Conservation (phyloP, 2,113 vertebrate species). For the Cairina moschata region DNA sequence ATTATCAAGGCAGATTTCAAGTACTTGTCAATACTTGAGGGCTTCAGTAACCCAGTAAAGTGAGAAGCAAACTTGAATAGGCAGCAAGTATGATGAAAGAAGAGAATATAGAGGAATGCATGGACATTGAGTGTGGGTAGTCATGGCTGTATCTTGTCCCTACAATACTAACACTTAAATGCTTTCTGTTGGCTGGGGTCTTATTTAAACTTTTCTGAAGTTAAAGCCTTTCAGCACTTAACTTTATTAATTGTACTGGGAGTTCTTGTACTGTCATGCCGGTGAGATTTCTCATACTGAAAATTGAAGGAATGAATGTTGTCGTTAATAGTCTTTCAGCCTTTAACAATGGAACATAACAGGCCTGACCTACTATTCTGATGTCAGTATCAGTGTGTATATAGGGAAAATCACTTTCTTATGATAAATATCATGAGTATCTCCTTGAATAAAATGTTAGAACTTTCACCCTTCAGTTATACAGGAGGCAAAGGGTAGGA, state of each 20-base stretch:
- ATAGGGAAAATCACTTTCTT: not conserved
- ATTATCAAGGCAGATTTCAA: not conserved
- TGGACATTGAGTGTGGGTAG: fast-evolving
- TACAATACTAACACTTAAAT: not conserved
- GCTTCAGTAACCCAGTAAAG: not conserved
- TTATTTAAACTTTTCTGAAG: not conserved
- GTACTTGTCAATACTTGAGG: not conserved
- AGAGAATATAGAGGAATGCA: not conserved
- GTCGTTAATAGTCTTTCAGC: not conserved
- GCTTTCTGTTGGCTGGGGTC: not conserved
- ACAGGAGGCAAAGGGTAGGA: not conserved
- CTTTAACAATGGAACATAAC: not conserved
- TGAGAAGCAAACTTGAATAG: not conserved
- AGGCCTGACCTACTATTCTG: not conserved
- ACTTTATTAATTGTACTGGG: not conserved
- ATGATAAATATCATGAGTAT: not conserved
- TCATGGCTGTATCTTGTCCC: not conserved
- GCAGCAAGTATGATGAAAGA: not conserved
- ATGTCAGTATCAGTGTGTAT: not conserved
- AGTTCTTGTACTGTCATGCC: not conserved
- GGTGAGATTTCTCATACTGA: not conserved
- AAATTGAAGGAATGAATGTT: not conserved
- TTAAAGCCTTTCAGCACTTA: not conserved
- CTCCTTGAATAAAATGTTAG: not conserved
- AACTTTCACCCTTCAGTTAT: not conserved